phyloP scores from a whole-genome alignment of 2,797 vertebrate genomes.

The Poeciliopsis turneri region DNA sequence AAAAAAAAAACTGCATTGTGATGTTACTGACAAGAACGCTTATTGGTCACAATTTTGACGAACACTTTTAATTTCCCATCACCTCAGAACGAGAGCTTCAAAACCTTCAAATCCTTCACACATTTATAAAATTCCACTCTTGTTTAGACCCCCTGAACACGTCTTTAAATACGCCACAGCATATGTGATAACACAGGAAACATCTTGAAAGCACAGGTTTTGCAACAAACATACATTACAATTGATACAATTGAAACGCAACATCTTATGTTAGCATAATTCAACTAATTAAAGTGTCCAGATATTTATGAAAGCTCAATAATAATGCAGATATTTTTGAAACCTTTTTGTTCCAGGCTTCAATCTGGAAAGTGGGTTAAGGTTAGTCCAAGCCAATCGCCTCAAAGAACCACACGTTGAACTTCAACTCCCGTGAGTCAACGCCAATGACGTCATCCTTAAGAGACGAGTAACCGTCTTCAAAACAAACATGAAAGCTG shows the following conservation, averaged over 20 bases:
- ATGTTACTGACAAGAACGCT: not conserved
- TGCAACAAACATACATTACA: not conserved
- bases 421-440: conserved; percentile 61
- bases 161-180: not conserved
- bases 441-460: conserved; percentile 16
- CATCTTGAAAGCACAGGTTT: not conserved
- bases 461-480: conserved; percentile 47
- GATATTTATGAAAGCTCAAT: not conserved
- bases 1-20: not conserved
- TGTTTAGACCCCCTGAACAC: not conserved
- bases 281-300: not conserved
- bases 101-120: not conserved
- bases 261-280: not conserved
- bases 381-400: not conserved
- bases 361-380: not conserved
- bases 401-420: not conserved
- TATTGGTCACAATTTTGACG: not conserved
- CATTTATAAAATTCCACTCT: not conserved
- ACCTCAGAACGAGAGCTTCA: not conserved
- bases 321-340: not conserved
- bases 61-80: not conserved
- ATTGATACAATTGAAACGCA: not conserved
- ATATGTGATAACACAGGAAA: not conserved
- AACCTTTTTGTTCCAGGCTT: not conserved
- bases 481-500: conserved; percentile 21